phyloP scores from a whole-genome alignment of 2,797 vertebrate genomes.

The Arnoldichthys spilopterus region DNA sequence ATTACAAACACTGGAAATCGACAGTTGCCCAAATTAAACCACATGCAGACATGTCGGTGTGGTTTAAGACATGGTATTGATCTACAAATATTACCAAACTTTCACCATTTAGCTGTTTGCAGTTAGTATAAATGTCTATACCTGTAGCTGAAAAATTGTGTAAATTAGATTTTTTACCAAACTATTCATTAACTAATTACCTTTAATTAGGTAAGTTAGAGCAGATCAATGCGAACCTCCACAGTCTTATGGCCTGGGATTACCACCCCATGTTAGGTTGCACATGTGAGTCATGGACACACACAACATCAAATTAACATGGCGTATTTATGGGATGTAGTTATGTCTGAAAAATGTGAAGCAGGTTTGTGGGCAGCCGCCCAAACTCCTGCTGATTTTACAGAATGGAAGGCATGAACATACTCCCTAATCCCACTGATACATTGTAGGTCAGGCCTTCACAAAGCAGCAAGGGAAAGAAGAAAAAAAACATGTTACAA shows the following conservation, averaged over 20 bases:
- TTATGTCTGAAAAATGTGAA: constrained; percentile 53
- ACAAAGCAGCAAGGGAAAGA: constrained; percentile 74
- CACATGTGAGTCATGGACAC: neutral
- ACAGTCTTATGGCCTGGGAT: neutral
- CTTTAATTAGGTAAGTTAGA: neutral
- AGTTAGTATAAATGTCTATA: no score
- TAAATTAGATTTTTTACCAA: neutral
- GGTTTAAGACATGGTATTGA: no score
- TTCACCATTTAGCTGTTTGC: no score
- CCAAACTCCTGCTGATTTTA: constrained; percentile 71
- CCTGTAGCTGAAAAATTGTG: neutral
- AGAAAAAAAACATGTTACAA: constrained; percentile 55
- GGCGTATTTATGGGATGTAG: constrained; percentile 9
- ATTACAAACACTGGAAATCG: no score
- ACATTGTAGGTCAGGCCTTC: constrained; percentile 96
- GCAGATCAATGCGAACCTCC: neutral
- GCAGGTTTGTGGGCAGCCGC: constrained; percentile 66
- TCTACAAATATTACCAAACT: no score
- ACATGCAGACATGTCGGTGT: no score
- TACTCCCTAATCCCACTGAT: constrained; percentile 97
- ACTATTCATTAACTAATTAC: neutral
- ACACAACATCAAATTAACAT: neutral
- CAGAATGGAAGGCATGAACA: constrained; percentile 74
- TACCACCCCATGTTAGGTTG: neutral
- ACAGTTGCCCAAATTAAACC: no score